Percentiles rank a stretch among this genome's conserved stretches.
These are phyloP conservation scores for Drosophila neocordata DNA, from an alignment of 1,140 invertebrate species.

Conservation along the genomic window DNA sequence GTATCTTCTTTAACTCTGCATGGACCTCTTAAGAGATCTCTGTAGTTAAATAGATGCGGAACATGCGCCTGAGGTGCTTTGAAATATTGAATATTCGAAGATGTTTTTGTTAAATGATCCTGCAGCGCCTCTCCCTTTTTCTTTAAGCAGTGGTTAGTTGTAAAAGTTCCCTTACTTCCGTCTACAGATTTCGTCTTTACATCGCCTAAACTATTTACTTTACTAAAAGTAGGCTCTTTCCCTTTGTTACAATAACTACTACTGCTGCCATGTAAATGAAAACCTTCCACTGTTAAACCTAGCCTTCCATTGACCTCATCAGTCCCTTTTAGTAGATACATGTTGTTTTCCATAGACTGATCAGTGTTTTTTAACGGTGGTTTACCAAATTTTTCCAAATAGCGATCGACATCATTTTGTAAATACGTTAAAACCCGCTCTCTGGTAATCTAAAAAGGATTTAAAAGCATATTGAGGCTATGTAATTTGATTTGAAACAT, in stretches of 20 bases:
- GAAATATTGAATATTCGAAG: neutral
- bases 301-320: neutral
- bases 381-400: slow-evolving; percentile 20
- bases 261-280: neutral
- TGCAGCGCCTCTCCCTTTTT: neutral
- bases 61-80: neutral
- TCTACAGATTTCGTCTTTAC: neutral
- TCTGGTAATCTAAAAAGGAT: neutral
- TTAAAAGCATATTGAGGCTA: neutral
- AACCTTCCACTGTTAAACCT: neutral
- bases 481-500: too few relatives aligned
- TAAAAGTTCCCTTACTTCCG: too few relatives aligned
- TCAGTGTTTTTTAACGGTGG: neutral
- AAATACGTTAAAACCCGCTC: slow-evolving; percentile 18
- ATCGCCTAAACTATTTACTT: neutral
- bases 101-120: neutral
- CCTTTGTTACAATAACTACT: neutral
- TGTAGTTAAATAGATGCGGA: slow-evolving; percentile 18
- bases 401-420: slow-evolving; percentile 17
- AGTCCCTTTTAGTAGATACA: neutral
- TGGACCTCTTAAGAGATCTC: neutral
- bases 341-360: neutral
- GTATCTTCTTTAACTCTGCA: neutral
- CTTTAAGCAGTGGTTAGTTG: neutral
- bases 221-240: neutral